Percentiles rank a stretch among this genome's conserved stretches.
phyloP scores from a whole-genome alignment of 2,888 invertebrate genomes.

The Tethea ocularis region DNA sequence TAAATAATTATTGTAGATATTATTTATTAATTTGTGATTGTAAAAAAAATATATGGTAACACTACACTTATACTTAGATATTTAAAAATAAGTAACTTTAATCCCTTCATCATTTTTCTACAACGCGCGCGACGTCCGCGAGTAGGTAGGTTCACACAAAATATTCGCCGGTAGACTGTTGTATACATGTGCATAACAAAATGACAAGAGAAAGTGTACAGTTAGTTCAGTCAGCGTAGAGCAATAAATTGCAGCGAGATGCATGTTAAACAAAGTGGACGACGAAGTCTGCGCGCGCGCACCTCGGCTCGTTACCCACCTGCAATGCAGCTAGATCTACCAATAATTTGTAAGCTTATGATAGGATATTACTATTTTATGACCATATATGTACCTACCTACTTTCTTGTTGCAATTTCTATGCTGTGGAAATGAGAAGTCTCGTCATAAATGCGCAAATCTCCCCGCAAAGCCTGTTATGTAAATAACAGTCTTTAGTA shows the following conservation, averaged over 20 bases:
- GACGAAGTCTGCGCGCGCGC: conserved; percentile 13
- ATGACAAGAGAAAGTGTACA: conserved; percentile 53
- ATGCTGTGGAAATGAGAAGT: not conserved
- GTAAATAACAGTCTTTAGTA: not conserved
- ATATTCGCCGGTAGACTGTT: not conserved
- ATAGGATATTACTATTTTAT: conserved; percentile 4
- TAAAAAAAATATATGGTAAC: too few species aligned
- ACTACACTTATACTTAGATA: not conserved
- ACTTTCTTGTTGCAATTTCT: not conserved
- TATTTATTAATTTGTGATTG: too few species aligned
- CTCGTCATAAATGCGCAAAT: not conserved
- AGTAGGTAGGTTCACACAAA: not conserved
- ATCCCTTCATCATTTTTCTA: not conserved
- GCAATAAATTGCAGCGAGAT: conserved; percentile 49
- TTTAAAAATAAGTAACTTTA: not conserved
- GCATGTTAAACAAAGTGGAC: conserved; percentile 29
- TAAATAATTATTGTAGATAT: too few species aligned
- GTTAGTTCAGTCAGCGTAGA: conserved; percentile 38
- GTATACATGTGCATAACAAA: conserved; percentile 27
- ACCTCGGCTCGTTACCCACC: conserved; percentile 26
- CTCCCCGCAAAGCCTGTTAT: too few species aligned
- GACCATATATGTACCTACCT: not conserved
- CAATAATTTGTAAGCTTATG: conserved; percentile 18
- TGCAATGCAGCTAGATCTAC: conserved; percentile 31
- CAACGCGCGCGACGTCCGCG: not conserved